Percentiles rank a stretch among this genome's conserved stretches.
Evolutionary conservation across 2,113 vertebrate species (phyloP).

Genomic region (Oncorhynchus keta): DNA sequence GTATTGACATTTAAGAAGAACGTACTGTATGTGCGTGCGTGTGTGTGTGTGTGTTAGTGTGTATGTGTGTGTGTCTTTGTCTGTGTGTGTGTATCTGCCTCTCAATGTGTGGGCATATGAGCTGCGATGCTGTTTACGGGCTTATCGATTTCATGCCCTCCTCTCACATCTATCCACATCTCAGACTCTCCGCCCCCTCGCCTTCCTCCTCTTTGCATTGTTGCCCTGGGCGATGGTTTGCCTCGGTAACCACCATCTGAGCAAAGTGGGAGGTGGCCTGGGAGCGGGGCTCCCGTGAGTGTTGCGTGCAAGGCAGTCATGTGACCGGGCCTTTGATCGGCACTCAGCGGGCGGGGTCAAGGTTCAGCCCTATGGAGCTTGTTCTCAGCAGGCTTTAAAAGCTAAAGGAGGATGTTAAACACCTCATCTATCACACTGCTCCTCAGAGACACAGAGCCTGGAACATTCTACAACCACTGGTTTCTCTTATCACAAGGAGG

Average conservation of each 20-base stretch:
- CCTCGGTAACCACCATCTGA: slow-evolving; percentile 57
- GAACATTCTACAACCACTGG: background rate
- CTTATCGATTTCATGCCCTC: slow-evolving; percentile 71
- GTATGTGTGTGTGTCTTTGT: slow-evolving; percentile 4
- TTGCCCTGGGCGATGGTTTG: slow-evolving; percentile 62
- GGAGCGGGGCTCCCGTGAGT: slow-evolving; percentile 48
- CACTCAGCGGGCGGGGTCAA: slow-evolving; percentile 36
- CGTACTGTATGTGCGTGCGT: slow-evolving; percentile 22
- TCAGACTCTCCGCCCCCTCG: slow-evolving; percentile 40
- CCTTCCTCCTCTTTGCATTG: slow-evolving; percentile 47
- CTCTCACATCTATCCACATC: slow-evolving; percentile 68
- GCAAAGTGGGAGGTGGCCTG: slow-evolving; percentile 64
- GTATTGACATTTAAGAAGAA: slow-evolving; percentile 89
- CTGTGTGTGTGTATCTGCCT: slow-evolving; percentile 41
- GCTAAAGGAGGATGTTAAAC: slow-evolving; percentile 65
- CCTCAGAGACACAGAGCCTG: slow-evolving; percentile 33
- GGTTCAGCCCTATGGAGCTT: slow-evolving; percentile 47
- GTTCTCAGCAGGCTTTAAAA: slow-evolving; percentile 58
- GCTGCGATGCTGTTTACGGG: slow-evolving; percentile 58
- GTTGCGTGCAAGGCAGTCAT: slow-evolving; percentile 52
- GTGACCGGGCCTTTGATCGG: slow-evolving; percentile 50
- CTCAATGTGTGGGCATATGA: slow-evolving; percentile 62
- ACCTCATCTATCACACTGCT: slow-evolving; percentile 53
- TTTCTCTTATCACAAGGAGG: slow-evolving; percentile 11
- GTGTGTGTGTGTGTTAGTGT: slow-evolving; percentile 16